Percentiles rank a stretch among this genome's conserved stretches.
Evolutionary conservation across 64 coral and sea anemone genomes (phyloP).

Genomic region (Actinia equina): DNA sequence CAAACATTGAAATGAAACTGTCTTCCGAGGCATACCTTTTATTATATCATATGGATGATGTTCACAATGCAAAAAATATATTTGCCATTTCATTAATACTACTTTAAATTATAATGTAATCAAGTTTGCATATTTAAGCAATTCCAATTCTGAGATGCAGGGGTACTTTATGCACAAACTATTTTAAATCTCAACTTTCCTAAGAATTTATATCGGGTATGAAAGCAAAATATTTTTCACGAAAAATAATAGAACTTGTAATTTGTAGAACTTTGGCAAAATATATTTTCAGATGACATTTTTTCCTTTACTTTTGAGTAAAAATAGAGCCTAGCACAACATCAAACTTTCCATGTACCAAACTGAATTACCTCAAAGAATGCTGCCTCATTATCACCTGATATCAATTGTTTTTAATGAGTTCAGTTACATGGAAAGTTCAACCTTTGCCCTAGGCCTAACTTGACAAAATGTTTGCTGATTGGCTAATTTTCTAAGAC

Average conservation of each 20-base stretch:
- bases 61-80: conserved; percentile 32
- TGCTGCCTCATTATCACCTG: too few species aligned
- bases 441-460: too few species aligned
- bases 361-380: too few species aligned
- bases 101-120: conserved; percentile 18
- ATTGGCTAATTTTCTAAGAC: too few species aligned
- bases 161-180: neutral
- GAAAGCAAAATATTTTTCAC: neutral
- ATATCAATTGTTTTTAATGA: too few species aligned
- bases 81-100: conserved; percentile 9
- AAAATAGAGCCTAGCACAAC: too few species aligned
- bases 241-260: neutral
- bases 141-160: neutral
- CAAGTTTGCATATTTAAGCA: neutral
- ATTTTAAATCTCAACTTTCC: neutral
- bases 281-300: neutral
- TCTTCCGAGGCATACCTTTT: neutral
- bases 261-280: too few species aligned
- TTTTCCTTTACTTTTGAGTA: too few species aligned
- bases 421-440: too few species aligned
- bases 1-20: neutral
- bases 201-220: too few species aligned
- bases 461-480: too few species aligned
- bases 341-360: too few species aligned
- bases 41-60: neutral